Evolutionary conservation across 2,888 invertebrate species (phyloP), one percentile per base, ranked within the genome.

Genomic region (Macrophya annulata): DNA sequence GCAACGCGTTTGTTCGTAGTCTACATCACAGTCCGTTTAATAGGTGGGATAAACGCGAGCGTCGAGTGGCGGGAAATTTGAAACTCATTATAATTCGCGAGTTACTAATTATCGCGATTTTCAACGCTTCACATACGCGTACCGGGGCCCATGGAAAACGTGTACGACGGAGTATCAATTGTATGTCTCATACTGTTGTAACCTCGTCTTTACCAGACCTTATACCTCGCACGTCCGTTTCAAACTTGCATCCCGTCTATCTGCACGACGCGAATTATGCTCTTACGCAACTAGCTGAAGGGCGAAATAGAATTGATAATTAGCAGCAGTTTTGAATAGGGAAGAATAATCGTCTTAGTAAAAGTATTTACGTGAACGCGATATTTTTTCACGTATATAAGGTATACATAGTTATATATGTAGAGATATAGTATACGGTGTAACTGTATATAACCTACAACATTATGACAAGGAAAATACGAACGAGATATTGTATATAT

Each of bases 61-160:
- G 15, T 17, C 45, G 72, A 72, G 77, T 77, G 55, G 37, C n/a
- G 37, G 37, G 55, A 77, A 77, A 77, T 77, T 77, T 37, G 77
- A 77, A 77, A 77, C 77, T 77, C 77, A 77, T 77, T 55, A 77
- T 55, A 77, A 77, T 51, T 43, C 8, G 25, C 51, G 77, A 17
- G 51, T n/a, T 77, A 55, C 77, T 77, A 77, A 77, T 77, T 77
- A 77, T 77, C 77, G 55, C 17, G 31, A 55, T 55, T 55, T 31
- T 15, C 51, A 77, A 77, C 77, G n/a, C n/a, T 55, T 15, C 55
- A 55, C 55, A 51, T 31, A 31, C 31, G 31, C 31, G 31, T 31
- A 31, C 31, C 25, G 37, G 31, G 31, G 55, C 77, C 77, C 43
- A 37, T 77, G 40, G 51, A 51, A 17, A 5, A 37, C 77, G 51